Evolutionary conservation across 2,797 vertebrate species (phyloP).

Genomic region (Alectoris magna): DNA sequence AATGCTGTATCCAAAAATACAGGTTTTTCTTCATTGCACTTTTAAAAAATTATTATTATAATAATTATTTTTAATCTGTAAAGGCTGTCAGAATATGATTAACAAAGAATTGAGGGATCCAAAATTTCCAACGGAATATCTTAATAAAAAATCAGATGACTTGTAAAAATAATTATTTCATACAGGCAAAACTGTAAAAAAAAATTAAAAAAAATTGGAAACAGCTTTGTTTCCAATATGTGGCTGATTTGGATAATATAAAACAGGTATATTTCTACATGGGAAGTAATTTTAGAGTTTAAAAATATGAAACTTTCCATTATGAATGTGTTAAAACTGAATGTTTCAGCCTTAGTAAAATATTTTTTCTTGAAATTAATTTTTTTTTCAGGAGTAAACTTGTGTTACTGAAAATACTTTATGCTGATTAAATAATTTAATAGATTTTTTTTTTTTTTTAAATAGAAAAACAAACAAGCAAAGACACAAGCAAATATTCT

Average conservation of each 20-base stretch:
- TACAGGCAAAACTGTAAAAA: not conserved
- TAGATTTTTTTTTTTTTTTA: not conserved
- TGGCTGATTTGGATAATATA: not conserved
- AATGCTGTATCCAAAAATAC: not conserved
- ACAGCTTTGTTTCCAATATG: not conserved
- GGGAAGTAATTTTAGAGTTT: not conserved
- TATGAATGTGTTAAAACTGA: not conserved
- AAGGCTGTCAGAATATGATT: not conserved
- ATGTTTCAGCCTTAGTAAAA: not conserved
- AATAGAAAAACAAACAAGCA: not conserved
- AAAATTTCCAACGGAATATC: not conserved
- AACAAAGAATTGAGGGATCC: not conserved
- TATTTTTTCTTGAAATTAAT: not conserved
- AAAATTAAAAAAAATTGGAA: no score
- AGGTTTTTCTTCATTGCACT: no score
- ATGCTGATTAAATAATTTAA: not conserved
- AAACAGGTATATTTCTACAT: not conserved
- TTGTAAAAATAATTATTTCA: not conserved
- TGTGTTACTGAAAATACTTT: not conserved
- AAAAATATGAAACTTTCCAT: not conserved
- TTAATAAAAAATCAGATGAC: not conserved
- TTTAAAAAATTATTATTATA: no score
- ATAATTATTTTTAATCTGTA: not conserved
- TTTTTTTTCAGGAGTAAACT: not conserved
- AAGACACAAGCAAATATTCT: not conserved